Evolutionary conservation across 2,888 invertebrate genomes (phyloP), one percentile per base, ranked within the genome.

Genomic region (Chironomus tentans): DNA sequence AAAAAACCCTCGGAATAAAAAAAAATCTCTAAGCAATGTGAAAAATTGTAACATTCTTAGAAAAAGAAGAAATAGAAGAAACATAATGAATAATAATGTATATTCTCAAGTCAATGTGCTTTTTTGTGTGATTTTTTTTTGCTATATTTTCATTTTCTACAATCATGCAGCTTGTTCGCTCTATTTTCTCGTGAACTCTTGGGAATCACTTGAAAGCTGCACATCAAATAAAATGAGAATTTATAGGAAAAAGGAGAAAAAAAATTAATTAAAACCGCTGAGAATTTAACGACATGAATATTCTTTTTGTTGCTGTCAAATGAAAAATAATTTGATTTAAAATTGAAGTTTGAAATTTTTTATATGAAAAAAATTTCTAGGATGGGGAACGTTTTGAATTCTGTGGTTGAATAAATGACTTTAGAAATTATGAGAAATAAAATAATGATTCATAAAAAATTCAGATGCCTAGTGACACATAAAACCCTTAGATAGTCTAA

Each of bases 21-120:
- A n/a, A n/a, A n/a, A n/a, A 56, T 15, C 13, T n/a, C n/a, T 50
- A 24, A 70, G n/a, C 70, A n/a, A 70, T 28, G n/a, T 69, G 21
- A 12, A 28, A 21, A 13, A 21, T 15, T 7, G 15, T n/a, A 70
- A 50, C 70, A 47, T 21, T 13, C 21, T 10, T 47, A 50, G n/a
- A n/a, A 61, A 10, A 7, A 56, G 18, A 21, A 24, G 22, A 15
- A 56, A 71, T 15, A 56, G 71, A 56, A 46, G 38, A 18, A 72
- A 61, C 62, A 73, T 73, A 73, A 73, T 73, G 72, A 73, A 73
- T 73, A 73, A 73, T 73, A 73, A 73, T 61, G 61, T 73, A 38
- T 73, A 73, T 46, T 73, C 38, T 38, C 38, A 38, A 73, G 62
- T 73, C 72, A 73, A 73, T 73, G 72, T 73, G 56, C 72, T 28